A percentile compares a stretch with the other conserved stretches of the same genome.
Conservation (phyloP, 1,140 invertebrate species). For the Drosophila trapezifrons region DNA sequence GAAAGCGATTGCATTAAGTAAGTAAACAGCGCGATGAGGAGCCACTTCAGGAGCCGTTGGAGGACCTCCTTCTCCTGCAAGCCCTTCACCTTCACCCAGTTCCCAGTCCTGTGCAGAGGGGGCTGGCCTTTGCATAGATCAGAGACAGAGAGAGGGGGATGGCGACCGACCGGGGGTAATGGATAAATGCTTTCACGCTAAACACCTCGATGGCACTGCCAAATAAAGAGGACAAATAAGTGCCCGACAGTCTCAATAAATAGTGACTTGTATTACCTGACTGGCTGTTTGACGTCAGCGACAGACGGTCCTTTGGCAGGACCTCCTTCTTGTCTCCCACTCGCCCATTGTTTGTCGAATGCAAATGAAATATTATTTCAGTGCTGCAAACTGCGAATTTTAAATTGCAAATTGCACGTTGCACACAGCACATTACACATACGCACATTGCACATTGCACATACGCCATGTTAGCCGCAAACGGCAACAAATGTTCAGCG, state of each 20-base stretch:
- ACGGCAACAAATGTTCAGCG: slow-evolving; percentile 48
- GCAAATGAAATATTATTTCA: slow-evolving; percentile 45
- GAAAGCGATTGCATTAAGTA: slow-evolving; percentile 51
- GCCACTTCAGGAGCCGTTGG: slow-evolving; percentile 11
- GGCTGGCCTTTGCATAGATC: slow-evolving; percentile 33
- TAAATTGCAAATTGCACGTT: slow-evolving; percentile 3
- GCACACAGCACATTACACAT: slow-evolving; percentile 11
- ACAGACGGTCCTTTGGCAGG: slow-evolving; percentile 12
- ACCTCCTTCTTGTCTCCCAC: not conserved
- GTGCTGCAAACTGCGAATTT: slow-evolving; percentile 9
- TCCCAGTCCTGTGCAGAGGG: slow-evolving; percentile 1
- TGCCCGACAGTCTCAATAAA: slow-evolving; percentile 42
- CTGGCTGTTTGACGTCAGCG: slow-evolving; percentile 35
- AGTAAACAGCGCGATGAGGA: slow-evolving; percentile 37
- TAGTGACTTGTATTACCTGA: slow-evolving; percentile 23
- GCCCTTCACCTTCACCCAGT: slow-evolving; percentile 28
- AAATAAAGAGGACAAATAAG: slow-evolving; percentile 51
- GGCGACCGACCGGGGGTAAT: slow-evolving; percentile 28
- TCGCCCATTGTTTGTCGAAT: slow-evolving; percentile 24
- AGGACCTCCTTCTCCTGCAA: slow-evolving; percentile 19
- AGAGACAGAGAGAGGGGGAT: not conserved
- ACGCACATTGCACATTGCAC: slow-evolving; percentile 52
- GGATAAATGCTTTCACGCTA: slow-evolving; percentile 50
- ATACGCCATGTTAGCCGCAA: slow-evolving; percentile 49
- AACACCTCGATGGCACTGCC: slow-evolving; percentile 45